Conservation (phyloP, 1,140 invertebrate genomes). For the Meteorus sp. region DNA sequence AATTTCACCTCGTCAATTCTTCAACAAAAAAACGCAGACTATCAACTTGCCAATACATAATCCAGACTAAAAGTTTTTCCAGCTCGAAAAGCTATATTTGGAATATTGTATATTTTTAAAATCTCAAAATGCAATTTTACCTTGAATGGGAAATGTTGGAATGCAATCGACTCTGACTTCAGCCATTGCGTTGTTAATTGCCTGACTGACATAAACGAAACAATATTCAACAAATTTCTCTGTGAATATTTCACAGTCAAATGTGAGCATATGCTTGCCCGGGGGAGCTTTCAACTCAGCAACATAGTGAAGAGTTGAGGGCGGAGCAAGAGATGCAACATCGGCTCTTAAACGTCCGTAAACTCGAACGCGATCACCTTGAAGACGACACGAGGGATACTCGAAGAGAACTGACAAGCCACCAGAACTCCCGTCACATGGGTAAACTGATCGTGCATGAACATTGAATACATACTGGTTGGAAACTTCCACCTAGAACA, state of each 20-base stretch:
- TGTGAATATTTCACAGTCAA: conserved; percentile 80
- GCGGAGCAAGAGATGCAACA: conserved; percentile 65
- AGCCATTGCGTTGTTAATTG: conserved; percentile 76
- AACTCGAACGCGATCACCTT: conserved; percentile 74
- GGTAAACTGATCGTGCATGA: conserved; percentile 76
- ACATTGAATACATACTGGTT: conserved; percentile 82
- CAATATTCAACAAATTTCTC: conserved; percentile 83
- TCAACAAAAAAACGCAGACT: no score
- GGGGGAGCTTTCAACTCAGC: conserved; percentile 61
- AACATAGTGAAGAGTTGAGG: conserved; percentile 53
- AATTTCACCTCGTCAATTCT: no score
- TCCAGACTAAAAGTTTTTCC: no score
- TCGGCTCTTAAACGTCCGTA: conserved; percentile 71
- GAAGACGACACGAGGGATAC: conserved; percentile 77
- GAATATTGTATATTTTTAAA: no score
- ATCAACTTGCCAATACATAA: no score
- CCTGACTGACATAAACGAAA: conserved; percentile 82
- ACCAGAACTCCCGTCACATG: conserved; percentile 69
- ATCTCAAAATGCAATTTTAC: conserved; percentile 56
- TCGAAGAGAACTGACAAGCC: conserved; percentile 76
- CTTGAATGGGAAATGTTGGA: conserved; percentile 75
- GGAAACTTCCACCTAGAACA: conserved; percentile 75
- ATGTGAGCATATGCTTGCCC: conserved; percentile 73
- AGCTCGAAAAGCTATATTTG: no score
- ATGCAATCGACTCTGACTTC: conserved; percentile 81